Percentiles rank a stretch among this genome's conserved stretches.
Conservation (phyloP, 35 echinoderm and acorn worm species). For the Ophioderma brevispina region DNA sequence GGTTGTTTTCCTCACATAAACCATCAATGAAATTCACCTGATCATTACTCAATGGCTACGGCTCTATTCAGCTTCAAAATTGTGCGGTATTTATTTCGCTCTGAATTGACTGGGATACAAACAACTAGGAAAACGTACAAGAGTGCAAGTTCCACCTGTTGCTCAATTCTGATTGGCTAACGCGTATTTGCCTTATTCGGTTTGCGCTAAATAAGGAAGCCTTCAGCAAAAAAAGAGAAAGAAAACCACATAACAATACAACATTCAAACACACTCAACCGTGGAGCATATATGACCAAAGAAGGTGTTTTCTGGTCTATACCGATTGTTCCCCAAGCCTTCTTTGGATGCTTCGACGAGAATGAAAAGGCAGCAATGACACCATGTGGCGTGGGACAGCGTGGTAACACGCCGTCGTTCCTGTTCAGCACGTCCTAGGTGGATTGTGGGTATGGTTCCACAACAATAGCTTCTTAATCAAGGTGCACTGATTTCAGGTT, state of each 20-base stretch:
- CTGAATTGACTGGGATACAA: too few relatives aligned
- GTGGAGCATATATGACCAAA: conserved; percentile 3
- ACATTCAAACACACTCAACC: conserved; percentile 5
- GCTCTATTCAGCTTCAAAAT: too few relatives aligned
- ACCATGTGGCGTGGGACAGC: background rate
- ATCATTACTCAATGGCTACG: too few relatives aligned
- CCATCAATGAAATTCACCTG: too few relatives aligned
- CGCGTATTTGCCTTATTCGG: background rate
- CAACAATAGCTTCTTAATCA: background rate
- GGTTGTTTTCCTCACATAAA: too few relatives aligned
- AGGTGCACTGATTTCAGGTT: background rate
- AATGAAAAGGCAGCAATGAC: background rate
- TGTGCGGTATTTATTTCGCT: too few relatives aligned
- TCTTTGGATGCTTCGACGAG: background rate
- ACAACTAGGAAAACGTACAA: too few relatives aligned
- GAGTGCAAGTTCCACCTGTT: background rate
- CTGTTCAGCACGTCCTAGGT: background rate
- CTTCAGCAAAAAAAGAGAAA: background rate
- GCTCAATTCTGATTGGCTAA: background rate
- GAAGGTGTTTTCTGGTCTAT: background rate
- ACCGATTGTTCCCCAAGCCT: background rate
- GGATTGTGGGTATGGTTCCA: background rate
- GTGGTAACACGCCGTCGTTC: background rate
- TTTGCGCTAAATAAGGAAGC: background rate
- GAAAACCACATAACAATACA: background rate